These are phyloP conservation scores for Anabas testudineus DNA, from an alignment of 2,797 vertebrate genomes.

Conservation along the genomic window DNA sequence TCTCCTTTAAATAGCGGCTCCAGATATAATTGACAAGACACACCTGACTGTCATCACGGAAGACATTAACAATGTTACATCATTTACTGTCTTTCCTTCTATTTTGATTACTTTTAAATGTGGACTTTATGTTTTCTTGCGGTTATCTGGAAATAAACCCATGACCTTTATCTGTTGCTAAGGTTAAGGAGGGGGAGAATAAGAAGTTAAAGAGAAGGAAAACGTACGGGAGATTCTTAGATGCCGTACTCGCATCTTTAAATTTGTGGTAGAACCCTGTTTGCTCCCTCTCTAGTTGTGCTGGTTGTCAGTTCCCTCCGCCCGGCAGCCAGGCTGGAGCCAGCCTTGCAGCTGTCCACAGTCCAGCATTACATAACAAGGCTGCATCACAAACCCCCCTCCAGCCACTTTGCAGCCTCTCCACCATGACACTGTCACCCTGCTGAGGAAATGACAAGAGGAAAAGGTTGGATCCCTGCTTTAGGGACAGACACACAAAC, in stretches of 20 bases:
- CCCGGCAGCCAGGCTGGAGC: slow-evolving; percentile 64
- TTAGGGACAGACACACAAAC: slow-evolving; percentile 28
- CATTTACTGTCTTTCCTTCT: neutral
- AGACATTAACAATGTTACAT: slow-evolving; percentile 11
- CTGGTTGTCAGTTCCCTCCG: slow-evolving; percentile 50
- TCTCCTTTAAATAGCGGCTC: neutral
- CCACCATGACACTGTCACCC: slow-evolving; percentile 58
- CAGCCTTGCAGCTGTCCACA: slow-evolving; percentile 72
- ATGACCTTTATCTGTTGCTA: slow-evolving; percentile 24
- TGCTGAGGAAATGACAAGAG: slow-evolving; percentile 54
- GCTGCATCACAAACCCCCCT: slow-evolving; percentile 57
- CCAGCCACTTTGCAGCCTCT: slow-evolving; percentile 61
- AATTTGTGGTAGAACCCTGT: slow-evolving; percentile 19
- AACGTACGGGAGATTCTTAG: neutral
- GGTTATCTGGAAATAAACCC: slow-evolving; percentile 24
- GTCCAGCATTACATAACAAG: slow-evolving; percentile 74
- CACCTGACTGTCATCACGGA: slow-evolving; percentile 38
- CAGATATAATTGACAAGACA: slow-evolving; percentile 1
- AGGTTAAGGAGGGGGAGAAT: neutral
- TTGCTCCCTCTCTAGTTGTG: slow-evolving; percentile 18
- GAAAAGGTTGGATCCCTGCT: slow-evolving; percentile 50
- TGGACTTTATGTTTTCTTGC: neutral
- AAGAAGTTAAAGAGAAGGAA: neutral
- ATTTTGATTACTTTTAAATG: neutral
- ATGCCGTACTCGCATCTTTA: neutral